Evolutionary conservation across 2,797 vertebrate species (phyloP).

Genomic region (Chaunax sp.): DNA sequence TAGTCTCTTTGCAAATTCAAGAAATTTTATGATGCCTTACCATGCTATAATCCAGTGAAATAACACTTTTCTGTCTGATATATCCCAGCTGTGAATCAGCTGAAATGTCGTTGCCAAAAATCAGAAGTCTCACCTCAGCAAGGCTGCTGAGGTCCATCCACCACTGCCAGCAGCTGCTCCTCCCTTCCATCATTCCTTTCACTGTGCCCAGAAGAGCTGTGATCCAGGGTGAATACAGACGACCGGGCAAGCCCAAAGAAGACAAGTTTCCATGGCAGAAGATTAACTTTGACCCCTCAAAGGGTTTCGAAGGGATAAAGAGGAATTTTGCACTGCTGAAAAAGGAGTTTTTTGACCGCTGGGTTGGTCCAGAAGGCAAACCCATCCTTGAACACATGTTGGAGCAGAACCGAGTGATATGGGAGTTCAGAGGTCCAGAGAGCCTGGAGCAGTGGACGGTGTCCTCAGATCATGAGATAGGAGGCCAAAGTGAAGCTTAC

Average conservation of each 20-base stretch:
- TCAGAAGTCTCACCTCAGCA: slow-evolving; percentile 43
- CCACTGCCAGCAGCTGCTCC: slow-evolving; percentile 35
- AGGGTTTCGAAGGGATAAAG: slow-evolving; percentile 84
- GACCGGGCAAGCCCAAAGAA: slow-evolving; percentile 83
- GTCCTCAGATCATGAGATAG: slow-evolving; percentile 91
- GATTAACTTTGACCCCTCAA: slow-evolving; percentile 82
- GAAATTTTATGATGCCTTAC: neutral
- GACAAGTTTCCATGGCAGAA: slow-evolving; percentile 80
- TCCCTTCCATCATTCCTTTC: slow-evolving; percentile 23
- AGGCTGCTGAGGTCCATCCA: slow-evolving; percentile 55
- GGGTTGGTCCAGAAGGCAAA: slow-evolving; percentile 85
- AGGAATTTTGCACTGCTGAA: slow-evolving; percentile 85
- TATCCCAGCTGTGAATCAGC: slow-evolving; percentile 37
- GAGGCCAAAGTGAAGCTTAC: slow-evolving; percentile 89
- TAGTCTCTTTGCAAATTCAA: neutral
- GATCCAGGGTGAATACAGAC: slow-evolving; percentile 79
- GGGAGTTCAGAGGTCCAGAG: slow-evolving; percentile 91
- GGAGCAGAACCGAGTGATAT: slow-evolving; percentile 89
- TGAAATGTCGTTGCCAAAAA: slow-evolving; percentile 63
- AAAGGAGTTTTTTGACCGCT: slow-evolving; percentile 78
- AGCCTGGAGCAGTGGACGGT: slow-evolving; percentile 89
- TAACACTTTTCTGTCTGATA: slow-evolving; percentile 9
- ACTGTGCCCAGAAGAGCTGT: slow-evolving; percentile 50
- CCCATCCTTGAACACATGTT: slow-evolving; percentile 78
- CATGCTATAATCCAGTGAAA: neutral